These are phyloP conservation scores for Pluvianellus socialis DNA, from an alignment of 2,113 vertebrate genomes.

Conservation along the genomic window DNA sequence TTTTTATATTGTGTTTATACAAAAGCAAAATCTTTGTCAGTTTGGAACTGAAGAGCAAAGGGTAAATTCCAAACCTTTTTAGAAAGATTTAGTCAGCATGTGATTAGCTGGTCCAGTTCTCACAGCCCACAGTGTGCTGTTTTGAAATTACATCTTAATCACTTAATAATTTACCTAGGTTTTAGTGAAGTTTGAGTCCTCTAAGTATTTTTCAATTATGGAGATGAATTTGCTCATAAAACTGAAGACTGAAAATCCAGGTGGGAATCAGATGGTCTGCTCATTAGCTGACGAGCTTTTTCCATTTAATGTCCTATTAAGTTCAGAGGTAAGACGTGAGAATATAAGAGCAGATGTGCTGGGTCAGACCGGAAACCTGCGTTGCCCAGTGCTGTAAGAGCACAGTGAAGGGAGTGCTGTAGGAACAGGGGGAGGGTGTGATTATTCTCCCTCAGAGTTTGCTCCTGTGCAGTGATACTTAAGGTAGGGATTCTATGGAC, in stretches of 20 bases:
- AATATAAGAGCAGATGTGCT: neutral
- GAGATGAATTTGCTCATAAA: neutral
- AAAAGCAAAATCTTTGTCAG: neutral
- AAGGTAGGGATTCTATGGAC: neutral
- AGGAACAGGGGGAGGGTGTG: neutral
- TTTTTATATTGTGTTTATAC: neutral
- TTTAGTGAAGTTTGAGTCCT: neutral
- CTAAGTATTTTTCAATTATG: neutral
- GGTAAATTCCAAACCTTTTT: neutral
- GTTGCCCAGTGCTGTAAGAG: neutral
- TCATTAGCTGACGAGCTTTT: neutral
- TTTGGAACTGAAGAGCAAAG: neutral
- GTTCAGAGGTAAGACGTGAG: neutral
- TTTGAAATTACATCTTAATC: conserved; percentile 1
- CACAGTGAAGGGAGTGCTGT: neutral
- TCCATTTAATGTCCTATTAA: neutral
- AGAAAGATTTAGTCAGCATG: conserved; percentile 2
- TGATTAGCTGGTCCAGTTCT: conserved; percentile 5
- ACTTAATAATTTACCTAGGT: neutral
- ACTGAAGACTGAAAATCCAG: neutral
- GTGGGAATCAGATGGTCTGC: neutral
- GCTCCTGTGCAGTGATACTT: neutral
- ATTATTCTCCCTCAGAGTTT: neutral
- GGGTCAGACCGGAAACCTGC: neutral
- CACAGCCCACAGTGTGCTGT: neutral